Percentiles rank a stretch among this genome's conserved stretches.
Evolutionary conservation across 2,113 vertebrate species (phyloP).

Genomic region (Corvus hawaiiensis): DNA sequence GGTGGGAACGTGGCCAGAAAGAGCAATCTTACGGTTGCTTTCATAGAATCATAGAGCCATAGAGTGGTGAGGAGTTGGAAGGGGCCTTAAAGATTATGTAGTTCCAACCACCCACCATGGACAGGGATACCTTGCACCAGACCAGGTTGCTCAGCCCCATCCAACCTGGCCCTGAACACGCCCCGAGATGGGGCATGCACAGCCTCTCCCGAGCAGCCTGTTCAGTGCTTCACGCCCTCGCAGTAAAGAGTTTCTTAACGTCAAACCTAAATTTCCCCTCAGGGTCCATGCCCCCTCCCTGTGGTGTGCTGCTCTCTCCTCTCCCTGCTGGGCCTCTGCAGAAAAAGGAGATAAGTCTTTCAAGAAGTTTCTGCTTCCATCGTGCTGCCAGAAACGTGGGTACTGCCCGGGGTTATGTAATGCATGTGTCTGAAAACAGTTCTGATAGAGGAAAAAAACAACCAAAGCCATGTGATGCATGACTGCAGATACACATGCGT

Average conservation of each 20-base stretch:
- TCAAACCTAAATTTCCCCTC: neutral
- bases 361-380: neutral
- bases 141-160: neutral
- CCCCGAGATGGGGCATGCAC: no score
- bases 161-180: fast-evolving
- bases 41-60: fast-evolving
- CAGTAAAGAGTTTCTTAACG: neutral
- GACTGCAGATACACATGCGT: neutral
- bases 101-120: fast-evolving
- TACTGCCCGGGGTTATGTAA: neutral
- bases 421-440: neutral
- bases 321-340: neutral
- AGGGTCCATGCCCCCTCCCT: fast-evolving
- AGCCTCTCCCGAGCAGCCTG: no score
- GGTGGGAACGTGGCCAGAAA: neutral
- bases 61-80: neutral
- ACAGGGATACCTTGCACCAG: neutral
- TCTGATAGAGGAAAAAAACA: neutral
- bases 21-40: fast-evolving
- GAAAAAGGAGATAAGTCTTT: neutral
- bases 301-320: fast-evolving
- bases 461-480: neutral
- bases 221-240: fast-evolving
- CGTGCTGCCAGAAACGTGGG: neutral
- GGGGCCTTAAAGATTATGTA: no score